A percentile compares a stretch with the other conserved stretches of the same genome.
These are phyloP conservation scores for Digitonthophagus gazella DNA, from an alignment of 2,888 invertebrate species.

Conservation along the genomic window DNA sequence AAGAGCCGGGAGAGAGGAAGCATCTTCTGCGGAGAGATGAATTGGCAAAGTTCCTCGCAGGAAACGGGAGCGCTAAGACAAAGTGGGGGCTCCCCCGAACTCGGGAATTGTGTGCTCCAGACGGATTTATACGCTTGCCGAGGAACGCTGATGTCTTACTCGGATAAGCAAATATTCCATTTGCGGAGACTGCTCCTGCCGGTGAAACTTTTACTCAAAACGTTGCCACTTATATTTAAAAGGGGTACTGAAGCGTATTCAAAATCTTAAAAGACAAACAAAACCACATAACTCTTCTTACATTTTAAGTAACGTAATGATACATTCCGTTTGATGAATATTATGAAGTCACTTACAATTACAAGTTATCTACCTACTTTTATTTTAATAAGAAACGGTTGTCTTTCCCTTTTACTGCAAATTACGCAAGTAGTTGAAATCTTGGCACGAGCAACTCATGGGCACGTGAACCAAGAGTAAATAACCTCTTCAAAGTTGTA, in stretches of 20 bases:
- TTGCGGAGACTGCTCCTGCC: conserved; percentile 15
- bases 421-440: not conserved
- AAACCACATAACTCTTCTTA: too few relatives aligned
- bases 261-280: not conserved
- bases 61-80: conserved; percentile 48
- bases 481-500: not conserved
- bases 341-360: too few relatives aligned
- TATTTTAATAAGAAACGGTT: too few relatives aligned
- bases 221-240: conserved; percentile 6
- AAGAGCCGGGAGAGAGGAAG: conserved; percentile 48
- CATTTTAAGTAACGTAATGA: too few relatives aligned
- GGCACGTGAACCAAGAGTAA: not conserved
- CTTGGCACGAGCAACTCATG: not conserved
- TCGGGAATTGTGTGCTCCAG: conserved; percentile 27
- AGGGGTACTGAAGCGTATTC: not conserved
- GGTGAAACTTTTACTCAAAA: conserved; percentile 7
- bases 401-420: too few relatives aligned
- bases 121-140: conserved; percentile 30
- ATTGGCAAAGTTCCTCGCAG: conserved; percentile 49
- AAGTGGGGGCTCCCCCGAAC: conserved; percentile 41
- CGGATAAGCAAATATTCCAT: conserved; percentile 30
- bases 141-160: conserved; percentile 30
- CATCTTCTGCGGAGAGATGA: conserved; percentile 50
- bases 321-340: too few relatives aligned
- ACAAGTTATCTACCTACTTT: too few relatives aligned